phyloP scores from a whole-genome alignment of 1,140 invertebrate species.

The Proctacanthus coquilletti region DNA sequence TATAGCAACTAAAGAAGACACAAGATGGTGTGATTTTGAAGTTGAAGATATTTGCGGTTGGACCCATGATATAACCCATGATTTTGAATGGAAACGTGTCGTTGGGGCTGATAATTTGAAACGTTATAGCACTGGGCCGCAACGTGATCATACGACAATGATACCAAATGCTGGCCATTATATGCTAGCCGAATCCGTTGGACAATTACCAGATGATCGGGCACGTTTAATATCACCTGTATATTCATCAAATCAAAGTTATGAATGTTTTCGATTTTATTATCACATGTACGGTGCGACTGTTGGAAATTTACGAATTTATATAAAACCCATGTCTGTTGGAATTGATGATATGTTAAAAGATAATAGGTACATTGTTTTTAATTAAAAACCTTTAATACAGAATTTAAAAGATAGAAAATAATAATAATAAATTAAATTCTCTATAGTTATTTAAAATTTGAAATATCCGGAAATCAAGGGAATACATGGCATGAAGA shows the following conservation, averaged over 20 bases:
- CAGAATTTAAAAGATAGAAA: too few relatives aligned
- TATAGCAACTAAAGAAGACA: not conserved
- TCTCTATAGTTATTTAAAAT: slow-evolving; percentile 9
- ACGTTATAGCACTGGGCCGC: slow-evolving; percentile 17
- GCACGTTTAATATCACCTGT: slow-evolving; percentile 17
- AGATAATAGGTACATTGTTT: not conserved
- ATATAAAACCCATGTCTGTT: slow-evolving; percentile 14
- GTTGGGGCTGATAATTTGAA: slow-evolving; percentile 11
- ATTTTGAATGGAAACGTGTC: slow-evolving; percentile 14
- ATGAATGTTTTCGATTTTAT: slow-evolving; percentile 20
- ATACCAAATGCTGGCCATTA: slow-evolving; percentile 16
- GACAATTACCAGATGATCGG: slow-evolving; percentile 1
- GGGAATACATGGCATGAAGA: slow-evolving; percentile 19
- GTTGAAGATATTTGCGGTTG: slow-evolving; percentile 20
- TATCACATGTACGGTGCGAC: slow-evolving; percentile 24
- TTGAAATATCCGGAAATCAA: slow-evolving; percentile 11
- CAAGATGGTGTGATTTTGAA: slow-evolving; percentile 22
- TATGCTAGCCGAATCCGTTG: slow-evolving; percentile 19
- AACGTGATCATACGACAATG: slow-evolving; percentile 20
- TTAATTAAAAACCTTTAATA: too few relatives aligned
- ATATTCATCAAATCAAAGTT: slow-evolving; percentile 14
- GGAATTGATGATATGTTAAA: slow-evolving; percentile 10
- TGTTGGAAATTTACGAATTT: slow-evolving; percentile 18
- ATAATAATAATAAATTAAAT: too few relatives aligned
- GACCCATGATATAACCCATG: slow-evolving; percentile 6